A percentile compares a stretch with the other conserved stretches of the same genome.
phyloP scores from a whole-genome alignment of 2,113 vertebrate species.

The Odobenus rosmarus region DNA sequence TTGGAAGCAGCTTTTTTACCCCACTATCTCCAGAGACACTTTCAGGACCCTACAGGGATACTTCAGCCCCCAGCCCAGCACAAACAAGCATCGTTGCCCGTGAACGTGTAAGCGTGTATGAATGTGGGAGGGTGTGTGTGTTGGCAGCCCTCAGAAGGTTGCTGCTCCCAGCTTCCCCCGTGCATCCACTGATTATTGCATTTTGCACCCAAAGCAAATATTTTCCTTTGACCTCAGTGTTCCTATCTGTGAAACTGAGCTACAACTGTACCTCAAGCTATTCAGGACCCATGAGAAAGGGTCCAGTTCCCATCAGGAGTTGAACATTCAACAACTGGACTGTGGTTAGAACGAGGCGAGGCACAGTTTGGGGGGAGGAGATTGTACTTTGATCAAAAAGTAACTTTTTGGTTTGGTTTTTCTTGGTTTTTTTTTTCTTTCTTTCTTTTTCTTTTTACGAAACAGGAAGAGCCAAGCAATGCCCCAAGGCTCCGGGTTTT shows the following conservation, averaged over 20 bases:
- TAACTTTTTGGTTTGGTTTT: not conserved
- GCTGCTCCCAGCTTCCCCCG: not conserved
- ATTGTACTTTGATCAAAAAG: not conserved
- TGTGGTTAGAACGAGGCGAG: not conserved
- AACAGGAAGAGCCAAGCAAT: constrained; percentile 1
- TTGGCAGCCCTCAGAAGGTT: rapidly evolving
- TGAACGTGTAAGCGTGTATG: not conserved
- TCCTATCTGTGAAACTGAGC: not conserved
- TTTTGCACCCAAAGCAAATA: constrained; percentile 28
- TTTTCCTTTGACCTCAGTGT: constrained; percentile 34
- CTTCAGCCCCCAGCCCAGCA: not conserved
- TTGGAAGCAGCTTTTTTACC: not conserved
- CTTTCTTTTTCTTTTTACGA: not conserved
- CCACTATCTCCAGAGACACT: not conserved
- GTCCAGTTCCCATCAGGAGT: not conserved
- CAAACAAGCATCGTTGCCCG: not conserved
- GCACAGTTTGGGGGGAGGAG: not conserved
- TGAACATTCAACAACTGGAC: not conserved
- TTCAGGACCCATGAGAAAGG: not conserved
- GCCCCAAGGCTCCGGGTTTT: not conserved
- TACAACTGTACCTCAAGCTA: not conserved
- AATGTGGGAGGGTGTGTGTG: too few species aligned
- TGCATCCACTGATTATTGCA: not conserved
- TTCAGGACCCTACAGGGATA: not conserved
- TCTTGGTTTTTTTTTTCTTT: not conserved